Base-by-base conservation (phyloP, 2,888 invertebrate species). In the Drosophila longiperda region DNA sequence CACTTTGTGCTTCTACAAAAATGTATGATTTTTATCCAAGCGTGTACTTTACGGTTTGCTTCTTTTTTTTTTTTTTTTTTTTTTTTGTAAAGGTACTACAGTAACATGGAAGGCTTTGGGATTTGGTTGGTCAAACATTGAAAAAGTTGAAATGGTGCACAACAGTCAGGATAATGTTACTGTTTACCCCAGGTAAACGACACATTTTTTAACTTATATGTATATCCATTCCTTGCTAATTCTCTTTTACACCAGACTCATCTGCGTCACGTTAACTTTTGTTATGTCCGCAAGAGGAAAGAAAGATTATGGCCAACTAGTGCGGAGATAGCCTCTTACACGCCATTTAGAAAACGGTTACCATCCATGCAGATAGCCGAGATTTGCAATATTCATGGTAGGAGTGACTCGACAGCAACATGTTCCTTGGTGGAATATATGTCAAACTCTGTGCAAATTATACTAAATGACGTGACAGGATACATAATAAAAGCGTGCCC, bases 401-500 rank as follows among this genome's bases (percentile, higher is more conserved):
- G 40, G n/a, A 40, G 8, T n/a, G n/a, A 55, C 3, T 50, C 20
- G 45, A 34, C 32, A 33, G 8, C 23, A 20, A 52, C 57, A 50
- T 15, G 7, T n/a, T 38, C n/a, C 29, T 53, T 12, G 33, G 23
- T 45, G 20, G 34, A 23, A 70, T 48, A 40, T 59, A 42, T 60
- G 42, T 38, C 33, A 17, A 49, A 40, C 53, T 49, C 45, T 66
- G 78, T 81, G 82, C 68, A 72, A 82, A 82, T 75, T 80, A 65
- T 60, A 66, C 66, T 48, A 33, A 23, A 15, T 58, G 54, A 72
- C 63, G 75, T 82, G 82, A 65, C 75, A 33, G 0, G 26, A n/a
- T 53, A 61, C 40, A 42, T 34, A 23, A 8, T 23, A 15, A 38
- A 55, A 48, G 45, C 26, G 26, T 63, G 54, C 26, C 33, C 40